A percentile compares a stretch with the other conserved stretches of the same genome.
Conservation (phyloP, 2,797 vertebrate genomes). For the Enteromius thamalakanensis region DNA sequence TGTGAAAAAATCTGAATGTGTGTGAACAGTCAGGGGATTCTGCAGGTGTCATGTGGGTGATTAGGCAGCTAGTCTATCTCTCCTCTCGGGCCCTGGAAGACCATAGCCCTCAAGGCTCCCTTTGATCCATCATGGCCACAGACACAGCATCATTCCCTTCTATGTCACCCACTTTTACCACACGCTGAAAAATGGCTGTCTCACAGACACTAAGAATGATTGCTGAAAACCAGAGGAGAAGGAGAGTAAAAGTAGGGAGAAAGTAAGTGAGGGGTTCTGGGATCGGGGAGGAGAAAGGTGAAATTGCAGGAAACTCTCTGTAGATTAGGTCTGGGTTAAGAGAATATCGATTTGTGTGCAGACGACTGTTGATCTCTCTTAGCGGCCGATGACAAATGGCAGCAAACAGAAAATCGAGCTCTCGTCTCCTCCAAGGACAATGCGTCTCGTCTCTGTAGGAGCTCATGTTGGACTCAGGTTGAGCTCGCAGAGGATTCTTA, state of each 20-base stretch:
- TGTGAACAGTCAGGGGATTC: conserved; percentile 48
- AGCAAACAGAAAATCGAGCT: conserved; percentile 91
- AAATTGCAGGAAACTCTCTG: conserved; percentile 88
- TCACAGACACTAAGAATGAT: conserved; percentile 87
- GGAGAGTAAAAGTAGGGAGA: conserved; percentile 70
- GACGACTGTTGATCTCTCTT: conserved; percentile 98
- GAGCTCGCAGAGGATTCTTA: conserved; percentile 29
- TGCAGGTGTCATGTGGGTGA: conserved; percentile 83
- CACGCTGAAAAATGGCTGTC: conserved; percentile 81
- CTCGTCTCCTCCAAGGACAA: conserved; percentile 84
- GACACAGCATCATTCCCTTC: conserved; percentile 91
- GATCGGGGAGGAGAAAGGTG: conserved; percentile 81
- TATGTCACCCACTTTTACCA: conserved; percentile 81
- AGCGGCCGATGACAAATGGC: conserved; percentile 95
- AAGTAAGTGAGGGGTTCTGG: conserved; percentile 64
- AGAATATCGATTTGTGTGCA: conserved; percentile 98
- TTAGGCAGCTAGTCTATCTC: conserved; percentile 91
- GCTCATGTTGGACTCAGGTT: conserved; percentile 33
- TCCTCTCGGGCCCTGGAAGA: conserved; percentile 76
- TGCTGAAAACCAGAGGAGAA: conserved; percentile 65
- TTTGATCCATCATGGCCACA: conserved; percentile 91
- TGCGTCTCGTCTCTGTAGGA: conserved; percentile 73
- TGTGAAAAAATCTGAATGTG: conserved; percentile 19
- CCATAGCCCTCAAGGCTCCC: conserved; percentile 80
- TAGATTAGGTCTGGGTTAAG: conserved; percentile 95